These are phyloP conservation scores for Erpornis zantholeuca DNA, from an alignment of 2,113 vertebrate species.

Conservation along the genomic window DNA sequence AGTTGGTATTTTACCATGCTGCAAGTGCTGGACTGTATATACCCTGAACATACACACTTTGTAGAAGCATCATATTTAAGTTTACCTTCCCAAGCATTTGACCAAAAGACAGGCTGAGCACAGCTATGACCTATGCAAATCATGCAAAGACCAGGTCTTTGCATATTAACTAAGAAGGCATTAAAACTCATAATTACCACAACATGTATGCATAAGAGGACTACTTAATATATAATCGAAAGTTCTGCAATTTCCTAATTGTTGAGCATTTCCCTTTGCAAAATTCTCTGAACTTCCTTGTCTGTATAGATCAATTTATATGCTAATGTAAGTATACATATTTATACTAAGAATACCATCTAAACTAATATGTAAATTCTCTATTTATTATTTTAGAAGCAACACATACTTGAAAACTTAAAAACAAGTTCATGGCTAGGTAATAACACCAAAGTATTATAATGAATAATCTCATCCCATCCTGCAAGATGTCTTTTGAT, in stretches of 20 bases:
- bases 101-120: not conserved
- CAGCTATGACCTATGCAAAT: not conserved
- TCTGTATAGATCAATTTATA: not conserved
- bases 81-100: not conserved
- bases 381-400: not conserved
- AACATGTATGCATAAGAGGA: not conserved
- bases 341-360: not conserved
- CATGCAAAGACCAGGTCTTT: fast-evolving
- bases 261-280: not conserved
- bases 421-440: not conserved
- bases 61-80: not conserved
- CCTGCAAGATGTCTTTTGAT: not conserved
- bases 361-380: not conserved
- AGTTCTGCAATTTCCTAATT: not conserved
- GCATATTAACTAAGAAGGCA: not conserved
- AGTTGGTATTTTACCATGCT: not conserved
- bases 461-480: not conserved
- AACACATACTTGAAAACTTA: not conserved
- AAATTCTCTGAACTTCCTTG: not conserved
- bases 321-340: not conserved
- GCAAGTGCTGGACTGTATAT: not conserved
- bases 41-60: not conserved
- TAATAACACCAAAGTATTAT: not conserved
- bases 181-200: not conserved
- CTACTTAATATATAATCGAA: not conserved